A percentile compares a stretch with the other conserved stretches of the same genome.
phyloP scores from a whole-genome alignment of 1,140 invertebrate genomes.

The Bombyx mandarina region DNA sequence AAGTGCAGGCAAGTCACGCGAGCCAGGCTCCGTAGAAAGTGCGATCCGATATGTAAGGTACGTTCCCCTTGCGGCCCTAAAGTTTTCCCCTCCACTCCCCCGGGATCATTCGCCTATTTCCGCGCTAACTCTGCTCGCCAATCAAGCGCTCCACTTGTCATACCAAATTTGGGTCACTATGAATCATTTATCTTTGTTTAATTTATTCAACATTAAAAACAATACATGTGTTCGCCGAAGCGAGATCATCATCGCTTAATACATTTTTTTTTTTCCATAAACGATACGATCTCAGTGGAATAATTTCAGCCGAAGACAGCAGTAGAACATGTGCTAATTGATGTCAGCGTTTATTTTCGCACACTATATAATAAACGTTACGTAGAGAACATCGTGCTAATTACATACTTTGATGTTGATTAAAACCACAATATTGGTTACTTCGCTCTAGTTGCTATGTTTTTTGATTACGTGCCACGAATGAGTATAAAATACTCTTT shows the following conservation, averaged over 20 bases:
- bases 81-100: conserved; percentile 30
- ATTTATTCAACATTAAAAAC: too few species aligned
- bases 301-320: not conserved
- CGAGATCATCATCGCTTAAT: too few species aligned
- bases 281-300: not conserved
- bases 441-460: too few species aligned
- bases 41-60: conserved; percentile 5
- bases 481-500: too few species aligned
- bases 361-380: conserved; percentile 27
- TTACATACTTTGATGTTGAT: conserved; percentile 24
- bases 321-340: conserved; percentile 29
- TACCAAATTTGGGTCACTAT: conserved; percentile 52
- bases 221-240: too few species aligned
- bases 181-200: conserved; percentile 43
- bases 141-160: conserved; percentile 36
- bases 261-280: not conserved
- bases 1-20: not conserved
- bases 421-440: not conserved
- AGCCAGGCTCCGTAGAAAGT: conserved; percentile 5
- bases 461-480: too few species aligned
- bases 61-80: conserved; percentile 35
- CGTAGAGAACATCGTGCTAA: conserved; percentile 16
- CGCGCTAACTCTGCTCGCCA: conserved; percentile 26
- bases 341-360: conserved; percentile 40
- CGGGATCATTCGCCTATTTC: conserved; percentile 43